These are phyloP conservation scores for Boloria selene DNA, from an alignment of 2,888 invertebrate genomes.

Conservation along the genomic window DNA sequence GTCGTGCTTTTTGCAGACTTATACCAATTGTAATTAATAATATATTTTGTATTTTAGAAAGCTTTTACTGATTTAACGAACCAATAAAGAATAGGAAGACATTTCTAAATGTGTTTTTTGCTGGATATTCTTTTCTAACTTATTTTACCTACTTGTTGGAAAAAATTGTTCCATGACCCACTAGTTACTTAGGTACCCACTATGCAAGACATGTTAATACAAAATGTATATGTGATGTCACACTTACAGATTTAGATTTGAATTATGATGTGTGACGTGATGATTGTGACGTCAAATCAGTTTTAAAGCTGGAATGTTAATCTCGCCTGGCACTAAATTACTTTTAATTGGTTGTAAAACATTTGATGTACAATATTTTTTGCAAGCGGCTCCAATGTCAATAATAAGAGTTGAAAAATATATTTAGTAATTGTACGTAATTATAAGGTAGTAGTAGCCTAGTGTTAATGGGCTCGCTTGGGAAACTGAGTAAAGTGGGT, in stretches of 20 bases:
- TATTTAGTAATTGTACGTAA: not conserved
- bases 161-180: too few species aligned
- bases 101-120: not conserved
- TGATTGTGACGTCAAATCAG: conserved; percentile 20
- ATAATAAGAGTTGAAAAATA: conserved; percentile 1
- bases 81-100: not conserved
- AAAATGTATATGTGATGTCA: not conserved
- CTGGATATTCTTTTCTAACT: too few species aligned
- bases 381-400: conserved; percentile 5
- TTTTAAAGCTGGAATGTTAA: not conserved
- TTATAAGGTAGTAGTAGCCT: too few species aligned
- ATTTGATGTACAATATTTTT: conserved; percentile 1
- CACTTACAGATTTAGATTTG: too few species aligned
- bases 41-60: not conserved
- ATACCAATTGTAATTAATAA: not conserved
- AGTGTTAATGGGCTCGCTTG: too few species aligned
- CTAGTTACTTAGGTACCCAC: too few species aligned
- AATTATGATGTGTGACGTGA: conserved; percentile 26
- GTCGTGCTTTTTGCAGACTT: not conserved
- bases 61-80: conserved; percentile 2
- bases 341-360: conserved; percentile 9
- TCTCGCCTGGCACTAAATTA: not conserved
- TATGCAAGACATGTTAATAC: not conserved
- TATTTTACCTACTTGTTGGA: too few species aligned
- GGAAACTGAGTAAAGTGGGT: too few species aligned